Evolutionary conservation across 2,888 invertebrate species (phyloP).

Genomic region (Tenthredo scrophulariae): DNA sequence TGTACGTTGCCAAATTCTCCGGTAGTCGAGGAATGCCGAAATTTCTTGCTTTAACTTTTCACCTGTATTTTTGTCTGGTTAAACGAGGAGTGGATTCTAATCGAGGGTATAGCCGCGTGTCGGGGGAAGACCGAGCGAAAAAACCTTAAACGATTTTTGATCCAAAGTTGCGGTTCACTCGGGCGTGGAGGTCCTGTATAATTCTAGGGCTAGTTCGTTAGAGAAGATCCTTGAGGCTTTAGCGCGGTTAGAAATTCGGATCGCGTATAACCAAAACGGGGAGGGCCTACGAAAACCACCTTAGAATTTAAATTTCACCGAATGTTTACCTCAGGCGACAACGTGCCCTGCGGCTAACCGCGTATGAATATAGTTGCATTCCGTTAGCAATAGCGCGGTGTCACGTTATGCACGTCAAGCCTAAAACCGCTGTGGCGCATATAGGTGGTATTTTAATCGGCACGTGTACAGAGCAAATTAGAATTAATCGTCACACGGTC

Average conservation of each 20-base stretch:
- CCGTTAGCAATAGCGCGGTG: background rate
- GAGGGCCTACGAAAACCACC: background rate
- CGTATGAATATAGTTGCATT: slow-evolving; percentile 21
- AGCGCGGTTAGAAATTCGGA: slow-evolving; percentile 25
- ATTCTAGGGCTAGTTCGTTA: slow-evolving; percentile 38
- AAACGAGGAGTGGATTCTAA: background rate
- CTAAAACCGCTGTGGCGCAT: slow-evolving; percentile 20
- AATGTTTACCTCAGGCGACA: slow-evolving; percentile 38
- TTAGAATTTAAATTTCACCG: slow-evolving; percentile 43
- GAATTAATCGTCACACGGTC: slow-evolving; percentile 25
- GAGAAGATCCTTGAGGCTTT: slow-evolving; percentile 13
- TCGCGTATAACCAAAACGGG: slow-evolving; percentile 22
- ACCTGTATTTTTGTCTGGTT: background rate
- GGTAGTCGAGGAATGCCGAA: background rate
- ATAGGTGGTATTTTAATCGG: slow-evolving; percentile 25
- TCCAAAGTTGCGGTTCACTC: slow-evolving; percentile 21
- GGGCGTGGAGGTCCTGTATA: background rate
- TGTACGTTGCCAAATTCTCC: background rate
- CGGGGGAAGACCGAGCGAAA: background rate
- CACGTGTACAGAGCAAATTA: slow-evolving; percentile 24
- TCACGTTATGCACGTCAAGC: background rate
- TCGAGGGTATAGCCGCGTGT: background rate
- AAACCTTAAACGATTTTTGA: background rate
- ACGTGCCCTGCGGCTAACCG: slow-evolving; percentile 37
- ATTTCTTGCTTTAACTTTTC: background rate